Evolutionary conservation across 2,113 vertebrate species (phyloP).

Genomic region (Centropristis striata): DNA sequence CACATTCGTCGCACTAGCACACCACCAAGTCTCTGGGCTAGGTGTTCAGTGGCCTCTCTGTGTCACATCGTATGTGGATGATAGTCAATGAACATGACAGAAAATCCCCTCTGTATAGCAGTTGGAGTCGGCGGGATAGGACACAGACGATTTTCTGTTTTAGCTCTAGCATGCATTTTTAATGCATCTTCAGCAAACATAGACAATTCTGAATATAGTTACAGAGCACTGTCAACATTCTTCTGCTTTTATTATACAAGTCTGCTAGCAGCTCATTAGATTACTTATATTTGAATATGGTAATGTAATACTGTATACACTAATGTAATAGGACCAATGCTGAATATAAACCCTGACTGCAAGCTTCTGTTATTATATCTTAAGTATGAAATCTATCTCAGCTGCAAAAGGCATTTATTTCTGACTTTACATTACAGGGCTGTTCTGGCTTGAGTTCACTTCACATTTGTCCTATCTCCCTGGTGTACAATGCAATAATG

Average conservation of each 20-base stretch:
- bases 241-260: conserved; percentile 31
- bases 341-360: conserved; percentile 33
- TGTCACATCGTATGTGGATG: conserved; percentile 54
- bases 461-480: conserved; percentile 42
- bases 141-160: conserved; percentile 26
- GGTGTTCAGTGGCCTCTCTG: conserved; percentile 37
- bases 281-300: conserved; percentile 40
- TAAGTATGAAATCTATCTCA: conserved; percentile 33
- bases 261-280: conserved; percentile 41
- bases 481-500: conserved; percentile 22
- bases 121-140: neutral
- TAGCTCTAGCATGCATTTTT: conserved; percentile 37
- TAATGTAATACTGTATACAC: neutral
- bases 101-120: neutral
- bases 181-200: conserved; percentile 38
- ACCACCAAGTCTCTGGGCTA: conserved; percentile 26
- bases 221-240: conserved; percentile 19
- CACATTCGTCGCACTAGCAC: conserved; percentile 24
- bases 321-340: conserved; percentile 7
- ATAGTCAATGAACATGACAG: conserved; percentile 22
- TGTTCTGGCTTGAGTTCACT: conserved; percentile 39
- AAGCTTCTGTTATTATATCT: conserved; percentile 30
- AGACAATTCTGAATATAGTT: conserved; percentile 23
- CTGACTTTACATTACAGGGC: conserved; percentile 15
- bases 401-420: conserved; percentile 16